Evolutionary conservation across 92 coral and sea anemone genomes (phyloP).

Genomic region (Diadumene lineata): DNA sequence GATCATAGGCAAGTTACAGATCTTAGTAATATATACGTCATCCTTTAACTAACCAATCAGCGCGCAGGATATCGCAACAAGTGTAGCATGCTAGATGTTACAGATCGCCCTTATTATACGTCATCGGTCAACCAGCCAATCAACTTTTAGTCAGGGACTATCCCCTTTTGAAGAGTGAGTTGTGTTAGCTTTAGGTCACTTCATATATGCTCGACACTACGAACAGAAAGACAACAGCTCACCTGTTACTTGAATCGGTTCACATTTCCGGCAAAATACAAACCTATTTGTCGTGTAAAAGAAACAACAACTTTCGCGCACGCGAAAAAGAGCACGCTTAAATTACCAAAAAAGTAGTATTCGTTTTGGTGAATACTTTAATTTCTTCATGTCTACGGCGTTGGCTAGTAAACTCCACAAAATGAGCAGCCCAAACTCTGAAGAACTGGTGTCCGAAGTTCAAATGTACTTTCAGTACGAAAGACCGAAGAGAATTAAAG

Average conservation of each 20-base stretch:
- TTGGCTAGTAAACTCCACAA: conserved; percentile 11
- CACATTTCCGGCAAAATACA: conserved; percentile 24
- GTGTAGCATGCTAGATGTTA: neutral
- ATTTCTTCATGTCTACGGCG: neutral
- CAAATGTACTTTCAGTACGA: conserved; percentile 35
- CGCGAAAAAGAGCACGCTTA: neutral
- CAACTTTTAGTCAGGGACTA: conserved; percentile 3
- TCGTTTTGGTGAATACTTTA: too few species aligned
- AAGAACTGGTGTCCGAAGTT: conserved; percentile 12
- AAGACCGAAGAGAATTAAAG: conserved; percentile 39
- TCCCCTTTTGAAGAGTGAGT: neutral
- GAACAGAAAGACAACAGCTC: neutral
- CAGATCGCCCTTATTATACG: conserved; percentile 9
- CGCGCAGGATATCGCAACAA: neutral
- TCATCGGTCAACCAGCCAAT: conserved; percentile 33
- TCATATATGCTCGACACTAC: conserved; percentile 27
- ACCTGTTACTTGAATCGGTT: conserved; percentile 33
- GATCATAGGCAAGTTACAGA: neutral
- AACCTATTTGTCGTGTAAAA: neutral
- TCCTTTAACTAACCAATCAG: neutral
- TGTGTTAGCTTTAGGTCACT: conserved; percentile 16
- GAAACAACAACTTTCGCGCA: neutral
- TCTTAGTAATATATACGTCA: neutral
- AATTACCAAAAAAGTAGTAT: too few species aligned
- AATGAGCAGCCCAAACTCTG: neutral